phyloP scores from a whole-genome alignment of 2,113 vertebrate genomes.

The Psephotus haematonotus region DNA sequence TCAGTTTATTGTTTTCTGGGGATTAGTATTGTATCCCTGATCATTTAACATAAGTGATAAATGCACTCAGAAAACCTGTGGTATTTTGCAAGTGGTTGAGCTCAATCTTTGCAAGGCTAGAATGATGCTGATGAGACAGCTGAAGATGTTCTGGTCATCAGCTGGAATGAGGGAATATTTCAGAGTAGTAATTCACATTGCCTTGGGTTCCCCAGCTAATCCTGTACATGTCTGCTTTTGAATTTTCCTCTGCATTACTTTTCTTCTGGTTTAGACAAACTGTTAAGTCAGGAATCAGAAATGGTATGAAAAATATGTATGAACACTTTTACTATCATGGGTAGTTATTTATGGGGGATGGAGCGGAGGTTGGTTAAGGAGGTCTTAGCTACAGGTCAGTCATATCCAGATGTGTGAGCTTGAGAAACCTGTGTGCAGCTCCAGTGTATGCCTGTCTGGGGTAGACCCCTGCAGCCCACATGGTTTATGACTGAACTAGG shows the following conservation, averaged over 20 bases:
- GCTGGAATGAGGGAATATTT: background rate
- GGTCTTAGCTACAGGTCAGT: background rate
- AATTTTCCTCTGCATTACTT: background rate
- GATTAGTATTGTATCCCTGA: background rate
- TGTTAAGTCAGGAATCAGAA: background rate
- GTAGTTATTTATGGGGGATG: background rate
- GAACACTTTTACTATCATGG: background rate
- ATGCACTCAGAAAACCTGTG: background rate
- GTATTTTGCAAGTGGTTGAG: background rate
- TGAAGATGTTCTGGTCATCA: background rate
- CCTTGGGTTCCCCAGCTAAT: background rate
- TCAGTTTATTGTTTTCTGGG: slow-evolving; percentile 9
- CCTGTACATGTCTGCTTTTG: background rate
- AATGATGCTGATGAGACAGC: background rate
- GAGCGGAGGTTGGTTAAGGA: background rate
- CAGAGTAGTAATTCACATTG: background rate
- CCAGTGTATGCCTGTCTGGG: background rate
- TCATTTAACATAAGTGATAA: background rate
- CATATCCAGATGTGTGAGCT: background rate
- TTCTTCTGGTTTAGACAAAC: background rate
- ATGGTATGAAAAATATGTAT: background rate
- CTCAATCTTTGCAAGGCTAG: background rate
- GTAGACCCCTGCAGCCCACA: background rate
- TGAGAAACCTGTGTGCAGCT: background rate
- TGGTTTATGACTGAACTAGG: rapidly evolving